Evolutionary conservation across 2,797 vertebrate genomes (phyloP).

Genomic region (Pantherophis alleghaniensis): DNA sequence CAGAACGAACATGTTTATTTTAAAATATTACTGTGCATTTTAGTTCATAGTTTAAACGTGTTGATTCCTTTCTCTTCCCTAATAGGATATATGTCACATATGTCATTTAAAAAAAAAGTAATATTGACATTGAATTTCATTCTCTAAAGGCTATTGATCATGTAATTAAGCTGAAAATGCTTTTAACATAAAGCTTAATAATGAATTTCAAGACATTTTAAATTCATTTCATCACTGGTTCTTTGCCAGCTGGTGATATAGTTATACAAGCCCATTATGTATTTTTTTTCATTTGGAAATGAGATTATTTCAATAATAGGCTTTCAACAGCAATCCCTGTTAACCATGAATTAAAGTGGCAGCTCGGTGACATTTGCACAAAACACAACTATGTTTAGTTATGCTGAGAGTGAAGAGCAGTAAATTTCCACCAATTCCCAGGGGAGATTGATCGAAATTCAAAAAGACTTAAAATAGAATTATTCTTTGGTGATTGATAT

Average conservation of each 20-base stretch:
- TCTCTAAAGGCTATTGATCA: no score
- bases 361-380: slow-evolving; percentile 32
- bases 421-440: slow-evolving; percentile 23
- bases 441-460: slow-evolving; percentile 29
- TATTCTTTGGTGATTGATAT: slow-evolving; percentile 22
- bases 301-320: slow-evolving; percentile 27
- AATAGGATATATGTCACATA: neutral
- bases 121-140: no score
- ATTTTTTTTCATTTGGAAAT: slow-evolving; percentile 14
- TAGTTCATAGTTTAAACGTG: neutral
- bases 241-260: neutral
- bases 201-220: neutral
- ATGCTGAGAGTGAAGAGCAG: slow-evolving; percentile 18
- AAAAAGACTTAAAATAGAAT: slow-evolving; percentile 26
- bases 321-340: slow-evolving; percentile 21
- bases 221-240: neutral
- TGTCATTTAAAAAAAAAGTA: no score
- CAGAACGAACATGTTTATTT: neutral
- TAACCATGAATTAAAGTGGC: slow-evolving; percentile 28
- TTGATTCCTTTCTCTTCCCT: neutral
- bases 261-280: neutral
- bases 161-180: neutral
- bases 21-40: neutral
- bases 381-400: slow-evolving; percentile 11
- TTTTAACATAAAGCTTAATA: neutral